These are phyloP conservation scores for Anthrax anthrax DNA, from an alignment of 2,888 invertebrate species.

Conservation along the genomic window DNA sequence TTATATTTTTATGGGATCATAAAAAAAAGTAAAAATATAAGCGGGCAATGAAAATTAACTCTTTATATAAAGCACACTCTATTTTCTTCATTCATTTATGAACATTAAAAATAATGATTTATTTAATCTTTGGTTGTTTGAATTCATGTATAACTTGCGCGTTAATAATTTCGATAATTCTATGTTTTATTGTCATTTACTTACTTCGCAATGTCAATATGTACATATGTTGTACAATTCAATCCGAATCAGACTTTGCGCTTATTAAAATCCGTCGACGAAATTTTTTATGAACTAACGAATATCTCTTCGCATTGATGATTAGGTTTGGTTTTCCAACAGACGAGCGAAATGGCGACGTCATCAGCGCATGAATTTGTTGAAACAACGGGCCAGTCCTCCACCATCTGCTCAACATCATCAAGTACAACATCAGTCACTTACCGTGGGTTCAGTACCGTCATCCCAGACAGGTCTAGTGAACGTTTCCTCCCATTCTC, in stretches of 20 bases:
- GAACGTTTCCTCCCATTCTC: conserved; percentile 7
- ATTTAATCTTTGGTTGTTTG: too few relatives aligned
- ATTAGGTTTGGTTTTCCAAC: conserved; percentile 99
- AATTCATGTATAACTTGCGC: too few relatives aligned
- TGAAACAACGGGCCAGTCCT: conserved; percentile 65
- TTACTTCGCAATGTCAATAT: too few relatives aligned
- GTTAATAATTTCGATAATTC: too few relatives aligned
- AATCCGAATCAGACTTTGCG: background rate
- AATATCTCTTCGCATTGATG: conserved; percentile 46
- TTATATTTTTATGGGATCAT: background rate
- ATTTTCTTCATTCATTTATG: too few relatives aligned
- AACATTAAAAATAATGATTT: too few relatives aligned
- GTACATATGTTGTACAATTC: background rate
- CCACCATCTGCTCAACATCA: conserved; percentile 35
- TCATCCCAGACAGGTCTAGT: conserved; percentile 5
- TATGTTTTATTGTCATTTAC: too few relatives aligned
- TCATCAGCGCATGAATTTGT: conserved; percentile 87
- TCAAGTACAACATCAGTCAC: conserved; percentile 3
- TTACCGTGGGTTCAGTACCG: background rate
- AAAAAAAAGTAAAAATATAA: too few relatives aligned
- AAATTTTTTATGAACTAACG: conserved; percentile 34
- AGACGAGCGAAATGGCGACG: conserved; percentile 97
- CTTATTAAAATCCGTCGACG: background rate
- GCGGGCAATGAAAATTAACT: too few relatives aligned
- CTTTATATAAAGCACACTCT: too few relatives aligned